phyloP scores from a whole-genome alignment of 2,113 vertebrate species.

The Antennarius striatus region DNA sequence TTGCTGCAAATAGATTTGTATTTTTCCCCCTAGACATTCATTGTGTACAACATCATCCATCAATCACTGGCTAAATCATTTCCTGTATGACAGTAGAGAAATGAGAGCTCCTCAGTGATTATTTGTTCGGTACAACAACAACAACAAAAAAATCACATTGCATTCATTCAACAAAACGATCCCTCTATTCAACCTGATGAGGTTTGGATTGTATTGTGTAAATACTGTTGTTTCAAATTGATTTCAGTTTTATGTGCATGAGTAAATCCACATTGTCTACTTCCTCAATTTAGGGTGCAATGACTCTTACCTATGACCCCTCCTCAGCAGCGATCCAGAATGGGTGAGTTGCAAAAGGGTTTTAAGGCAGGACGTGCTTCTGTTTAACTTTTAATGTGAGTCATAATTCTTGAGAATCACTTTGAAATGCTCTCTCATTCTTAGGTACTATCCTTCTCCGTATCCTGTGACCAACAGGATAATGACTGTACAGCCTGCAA shows the following conservation, averaged over 20 bases:
- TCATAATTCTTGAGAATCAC: not conserved
- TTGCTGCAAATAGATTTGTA: too few relatives aligned
- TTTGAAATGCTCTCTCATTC: conserved; percentile 30
- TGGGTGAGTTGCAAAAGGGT: conserved; percentile 80
- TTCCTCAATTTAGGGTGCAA: conserved; percentile 84
- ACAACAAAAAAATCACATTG: not conserved
- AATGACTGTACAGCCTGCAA: conserved; percentile 90
- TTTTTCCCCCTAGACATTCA: too few relatives aligned
- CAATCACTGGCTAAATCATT: too few relatives aligned
- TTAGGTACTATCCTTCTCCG: conserved; percentile 92
- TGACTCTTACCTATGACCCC: conserved; percentile 98
- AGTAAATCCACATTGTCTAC: conserved; percentile 23
- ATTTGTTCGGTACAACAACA: not conserved
- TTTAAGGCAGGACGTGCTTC: not conserved
- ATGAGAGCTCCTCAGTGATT: not conserved
- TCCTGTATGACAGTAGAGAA: too few relatives aligned
- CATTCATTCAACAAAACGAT: too few relatives aligned
- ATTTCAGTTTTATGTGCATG: not conserved
- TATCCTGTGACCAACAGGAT: conserved; percentile 96
- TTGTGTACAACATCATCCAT: too few relatives aligned
- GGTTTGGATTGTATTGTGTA: not conserved
- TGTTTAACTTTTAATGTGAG: not conserved
- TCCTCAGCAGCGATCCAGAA: conserved; percentile 95
- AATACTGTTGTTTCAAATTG: not conserved
- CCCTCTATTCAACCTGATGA: not conserved